Evolutionary conservation across 2,888 invertebrate species (phyloP), one percentile per base, ranked within the genome.

Genomic region (Tanaodytes sp.): DNA sequence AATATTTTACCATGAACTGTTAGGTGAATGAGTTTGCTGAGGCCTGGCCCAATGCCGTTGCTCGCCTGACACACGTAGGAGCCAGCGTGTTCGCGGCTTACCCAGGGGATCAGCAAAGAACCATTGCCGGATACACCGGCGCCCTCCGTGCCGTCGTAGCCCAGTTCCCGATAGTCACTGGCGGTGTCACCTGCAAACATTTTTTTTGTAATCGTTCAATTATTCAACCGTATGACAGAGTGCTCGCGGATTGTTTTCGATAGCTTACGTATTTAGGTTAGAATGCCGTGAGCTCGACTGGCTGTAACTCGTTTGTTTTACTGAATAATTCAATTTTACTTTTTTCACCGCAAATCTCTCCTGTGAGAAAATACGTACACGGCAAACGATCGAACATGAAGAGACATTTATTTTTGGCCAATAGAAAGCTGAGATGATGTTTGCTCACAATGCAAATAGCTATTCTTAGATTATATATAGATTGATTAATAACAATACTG

Each of bases 21-120:
- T 67, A 90, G 84, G 55, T 87, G 87, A 48, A 90, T 88, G 63
- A 90, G 86, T 79, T 89, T 89, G 81, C 89, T 90, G 71, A 90
- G 86, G 30, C 88, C 89, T 2, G 88, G 87, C 0, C 90, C 90
- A 58, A 90, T 88, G 14, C 88, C 88, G 80, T 90, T 90, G 81
- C 86, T 88, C 11, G 89, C 89, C 75, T 89, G 88, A 79, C 90
- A 90, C 58, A 90, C 82, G 76, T 87, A 88, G 76, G 86, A 87
- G 12, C 88, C 88, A 55, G 87, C 87, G 68, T 89, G 88, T 63
- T 88, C 88, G 46, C 87, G 85, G 5, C 84, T 85, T 27, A 88
- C 87, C 76, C 86, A 85, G 4, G 86, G 85, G 78, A 89, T 88
- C 62, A 87, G 85, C 65, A 89, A 78, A 4, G 88, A 87, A 14